A percentile compares a stretch with the other conserved stretches of the same genome.
Evolutionary conservation across 2,888 invertebrate species (phyloP).

Genomic region (Pyralis farinalis): DNA sequence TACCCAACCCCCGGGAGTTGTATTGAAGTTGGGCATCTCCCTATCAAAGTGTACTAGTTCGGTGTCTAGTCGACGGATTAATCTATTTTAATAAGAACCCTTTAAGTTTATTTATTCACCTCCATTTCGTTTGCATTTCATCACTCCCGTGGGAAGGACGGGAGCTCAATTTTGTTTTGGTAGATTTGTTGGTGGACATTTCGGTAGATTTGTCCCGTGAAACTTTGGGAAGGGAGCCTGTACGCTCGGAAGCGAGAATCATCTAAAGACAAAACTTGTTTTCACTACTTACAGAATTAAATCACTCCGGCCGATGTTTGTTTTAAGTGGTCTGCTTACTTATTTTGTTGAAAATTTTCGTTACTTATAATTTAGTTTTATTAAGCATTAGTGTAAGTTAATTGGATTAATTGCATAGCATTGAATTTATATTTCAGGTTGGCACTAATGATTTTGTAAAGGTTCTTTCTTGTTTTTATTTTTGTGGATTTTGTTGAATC

Average conservation of each 20-base stretch:
- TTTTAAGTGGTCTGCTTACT: conserved; percentile 39
- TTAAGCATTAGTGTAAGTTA: too few relatives aligned
- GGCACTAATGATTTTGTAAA: too few relatives aligned
- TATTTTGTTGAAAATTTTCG: conserved; percentile 31
- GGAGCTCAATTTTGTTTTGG: conserved; percentile 34
- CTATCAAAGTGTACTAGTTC: conserved; percentile 35
- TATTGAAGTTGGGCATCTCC: conserved; percentile 53
- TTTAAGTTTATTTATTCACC: conserved; percentile 36
- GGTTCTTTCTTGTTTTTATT: too few relatives aligned
- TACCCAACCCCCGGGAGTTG: conserved; percentile 57
- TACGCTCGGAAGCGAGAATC: conserved; percentile 36
- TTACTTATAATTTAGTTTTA: conserved; percentile 3
- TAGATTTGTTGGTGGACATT: conserved; percentile 43
- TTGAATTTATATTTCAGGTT: too few relatives aligned
- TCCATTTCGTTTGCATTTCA: conserved; percentile 13
- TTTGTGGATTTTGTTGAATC: too few relatives aligned
- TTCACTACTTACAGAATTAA: conserved; percentile 74
- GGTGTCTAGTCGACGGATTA: conserved; percentile 29
- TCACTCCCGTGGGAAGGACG: conserved; percentile 19
- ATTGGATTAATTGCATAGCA: too few relatives aligned
- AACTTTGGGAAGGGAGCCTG: conserved; percentile 35
- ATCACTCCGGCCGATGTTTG: conserved; percentile 56
- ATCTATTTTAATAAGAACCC: conserved; percentile 49
- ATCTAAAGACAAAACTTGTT: conserved; percentile 66
- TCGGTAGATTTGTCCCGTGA: conserved; percentile 37